Conservation (phyloP, 2,113 vertebrate genomes). For the Xiphophorus hellerii region DNA sequence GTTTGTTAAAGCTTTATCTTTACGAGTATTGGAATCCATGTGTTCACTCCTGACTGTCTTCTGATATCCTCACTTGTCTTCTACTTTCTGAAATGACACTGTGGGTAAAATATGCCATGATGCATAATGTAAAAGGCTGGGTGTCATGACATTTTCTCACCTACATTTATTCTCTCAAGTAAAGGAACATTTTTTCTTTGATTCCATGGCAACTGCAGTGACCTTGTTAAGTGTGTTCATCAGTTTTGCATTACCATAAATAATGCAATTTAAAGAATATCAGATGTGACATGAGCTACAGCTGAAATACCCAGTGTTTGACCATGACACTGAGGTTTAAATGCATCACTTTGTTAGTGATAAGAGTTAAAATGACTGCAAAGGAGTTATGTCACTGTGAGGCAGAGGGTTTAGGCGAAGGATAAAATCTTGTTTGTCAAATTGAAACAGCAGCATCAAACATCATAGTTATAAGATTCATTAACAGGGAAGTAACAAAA, state of each 20-base stretch:
- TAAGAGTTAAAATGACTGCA: slow-evolving; percentile 1
- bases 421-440: background rate
- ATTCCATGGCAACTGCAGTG: background rate
- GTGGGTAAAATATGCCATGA: slow-evolving; percentile 25
- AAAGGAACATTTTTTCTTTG: slow-evolving; percentile 23
- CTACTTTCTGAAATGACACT: slow-evolving; percentile 32
- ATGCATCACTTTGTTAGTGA: slow-evolving; percentile 1
- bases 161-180: slow-evolving; percentile 33
- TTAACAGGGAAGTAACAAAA: background rate
- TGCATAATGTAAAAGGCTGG: slow-evolving; percentile 50
- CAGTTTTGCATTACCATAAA: slow-evolving; percentile 32
- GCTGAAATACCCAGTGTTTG: slow-evolving; percentile 6
- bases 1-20: background rate
- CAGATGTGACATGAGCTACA: slow-evolving; percentile 9
- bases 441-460: background rate
- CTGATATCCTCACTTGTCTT: background rate
- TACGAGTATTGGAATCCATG: background rate
- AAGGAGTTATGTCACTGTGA: background rate
- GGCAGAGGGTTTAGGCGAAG: background rate
- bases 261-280: slow-evolving; percentile 19
- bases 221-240: slow-evolving; percentile 40
- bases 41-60: background rate
- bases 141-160: slow-evolving; percentile 56
- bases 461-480: background rate
- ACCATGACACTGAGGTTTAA: background rate